Percentiles rank a stretch among this genome's conserved stretches.
Evolutionary conservation across 1,140 invertebrate species (phyloP).

Genomic region (Argopecten irradians): DNA sequence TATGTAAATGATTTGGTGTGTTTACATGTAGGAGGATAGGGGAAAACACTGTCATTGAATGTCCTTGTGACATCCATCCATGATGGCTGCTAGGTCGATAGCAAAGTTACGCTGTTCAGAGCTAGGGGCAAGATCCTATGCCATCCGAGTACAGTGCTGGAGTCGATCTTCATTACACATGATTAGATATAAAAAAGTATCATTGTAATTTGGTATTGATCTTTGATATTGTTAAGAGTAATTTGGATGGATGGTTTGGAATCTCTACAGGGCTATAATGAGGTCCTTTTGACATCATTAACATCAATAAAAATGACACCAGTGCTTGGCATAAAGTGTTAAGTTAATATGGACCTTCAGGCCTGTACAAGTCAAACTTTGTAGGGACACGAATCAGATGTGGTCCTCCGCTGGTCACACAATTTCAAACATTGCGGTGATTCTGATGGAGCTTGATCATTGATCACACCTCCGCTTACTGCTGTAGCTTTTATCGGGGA

Average conservation of each 20-base stretch:
- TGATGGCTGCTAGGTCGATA: neutral
- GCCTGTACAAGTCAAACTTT: neutral
- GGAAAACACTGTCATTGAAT: neutral
- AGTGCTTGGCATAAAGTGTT: neutral
- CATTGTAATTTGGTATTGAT: neutral
- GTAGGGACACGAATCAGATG: neutral
- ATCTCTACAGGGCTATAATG: neutral
- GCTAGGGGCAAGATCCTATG: neutral
- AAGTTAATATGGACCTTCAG: neutral
- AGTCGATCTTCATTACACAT: neutral
- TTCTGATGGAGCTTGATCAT: constrained; percentile 10
- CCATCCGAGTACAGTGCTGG: neutral
- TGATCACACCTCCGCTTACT: neutral
- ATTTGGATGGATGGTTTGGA: neutral
- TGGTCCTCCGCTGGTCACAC: neutral
- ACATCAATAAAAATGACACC: too few relatives aligned
- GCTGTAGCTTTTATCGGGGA: neutral
- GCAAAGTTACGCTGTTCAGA: neutral
- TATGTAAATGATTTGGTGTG: neutral
- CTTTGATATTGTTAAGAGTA: neutral
- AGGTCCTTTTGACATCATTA: neutral
- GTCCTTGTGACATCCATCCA: neutral
- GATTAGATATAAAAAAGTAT: neutral
- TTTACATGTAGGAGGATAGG: neutral
- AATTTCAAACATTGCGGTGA: neutral